Evolutionary conservation across 2,113 vertebrate species (phyloP).

Genomic region (Aphelocoma coerulescens): DNA sequence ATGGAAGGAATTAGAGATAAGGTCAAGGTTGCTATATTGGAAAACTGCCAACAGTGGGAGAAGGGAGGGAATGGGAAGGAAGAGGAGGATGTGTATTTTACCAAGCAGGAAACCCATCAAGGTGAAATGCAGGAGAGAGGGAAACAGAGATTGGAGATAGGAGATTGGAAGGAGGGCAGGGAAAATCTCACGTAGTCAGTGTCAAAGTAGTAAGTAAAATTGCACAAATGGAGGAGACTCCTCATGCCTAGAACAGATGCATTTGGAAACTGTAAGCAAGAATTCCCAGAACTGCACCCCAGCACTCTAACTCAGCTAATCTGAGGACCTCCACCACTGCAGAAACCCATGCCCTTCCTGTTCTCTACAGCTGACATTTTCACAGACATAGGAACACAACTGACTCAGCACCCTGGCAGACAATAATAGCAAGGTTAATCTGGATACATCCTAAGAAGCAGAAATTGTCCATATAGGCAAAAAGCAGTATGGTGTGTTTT

Average conservation of each 20-base stretch:
- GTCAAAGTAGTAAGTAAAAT: not conserved
- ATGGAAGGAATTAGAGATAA: conserved; percentile 28
- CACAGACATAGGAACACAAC: not conserved
- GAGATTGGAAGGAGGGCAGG: not conserved
- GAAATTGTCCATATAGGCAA: not conserved
- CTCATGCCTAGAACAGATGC: not conserved
- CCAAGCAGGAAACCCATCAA: conserved; percentile 1
- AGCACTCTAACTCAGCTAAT: not conserved
- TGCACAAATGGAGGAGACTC: not conserved
- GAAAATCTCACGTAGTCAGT: not conserved
- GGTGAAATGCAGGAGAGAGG: not conserved
- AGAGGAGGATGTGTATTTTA: conserved; percentile 4
- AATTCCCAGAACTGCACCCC: not conserved
- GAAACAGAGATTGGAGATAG: not conserved
- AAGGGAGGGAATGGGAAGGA: conserved; percentile 25
- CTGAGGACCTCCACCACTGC: not conserved
- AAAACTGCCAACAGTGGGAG: conserved; percentile 18
- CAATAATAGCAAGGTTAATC: conserved; percentile 26
- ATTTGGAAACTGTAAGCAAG: not conserved
- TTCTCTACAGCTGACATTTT: not conserved
- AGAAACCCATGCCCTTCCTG: not conserved
- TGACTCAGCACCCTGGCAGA: not conserved
- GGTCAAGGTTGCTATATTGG: conserved; percentile 19
- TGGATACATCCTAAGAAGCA: not conserved
- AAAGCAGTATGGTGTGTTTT: not conserved